phyloP scores from a whole-genome alignment of 2,888 invertebrate species.

The Eumerus sabulonum region DNA sequence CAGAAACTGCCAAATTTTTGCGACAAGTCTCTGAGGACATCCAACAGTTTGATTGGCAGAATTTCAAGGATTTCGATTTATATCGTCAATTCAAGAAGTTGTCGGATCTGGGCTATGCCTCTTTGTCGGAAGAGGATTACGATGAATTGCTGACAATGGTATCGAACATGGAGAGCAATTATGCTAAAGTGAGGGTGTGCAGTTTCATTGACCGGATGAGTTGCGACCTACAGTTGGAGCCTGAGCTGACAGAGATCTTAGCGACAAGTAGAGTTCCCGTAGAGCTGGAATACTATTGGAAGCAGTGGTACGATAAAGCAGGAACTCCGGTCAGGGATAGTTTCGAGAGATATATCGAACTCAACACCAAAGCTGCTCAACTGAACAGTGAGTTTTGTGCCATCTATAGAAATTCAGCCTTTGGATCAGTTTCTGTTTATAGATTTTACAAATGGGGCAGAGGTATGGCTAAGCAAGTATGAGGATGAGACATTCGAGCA shows the following conservation, averaged over 20 bases:
- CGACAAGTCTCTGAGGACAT: constrained; percentile 77
- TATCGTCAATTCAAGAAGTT: constrained; percentile 88
- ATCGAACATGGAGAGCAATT: constrained; percentile 87
- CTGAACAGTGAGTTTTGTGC: constrained; percentile 82
- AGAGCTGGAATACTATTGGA: constrained; percentile 88
- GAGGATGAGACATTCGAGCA: constrained; percentile 85
- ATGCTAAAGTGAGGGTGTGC: constrained; percentile 89
- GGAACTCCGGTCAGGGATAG: constrained; percentile 83
- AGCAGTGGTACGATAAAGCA: constrained; percentile 88
- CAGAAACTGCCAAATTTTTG: constrained; percentile 75
- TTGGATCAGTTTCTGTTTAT: constrained; percentile 14
- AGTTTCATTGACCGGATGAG: constrained; percentile 82
- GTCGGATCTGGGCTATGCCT: constrained; percentile 86
- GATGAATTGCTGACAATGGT: constrained; percentile 82
- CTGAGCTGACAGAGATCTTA: constrained; percentile 86
- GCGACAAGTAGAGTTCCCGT: constrained; percentile 86
- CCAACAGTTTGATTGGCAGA: constrained; percentile 85
- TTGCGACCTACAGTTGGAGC: constrained; percentile 87
- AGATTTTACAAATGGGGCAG: constrained; percentile 86
- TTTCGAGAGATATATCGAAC: constrained; percentile 84
- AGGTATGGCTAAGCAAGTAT: constrained; percentile 86
- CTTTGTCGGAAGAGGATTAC: constrained; percentile 85
- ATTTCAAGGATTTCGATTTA: constrained; percentile 84
- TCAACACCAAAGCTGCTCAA: constrained; percentile 86
- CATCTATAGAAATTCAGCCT: not conserved